Conservation (phyloP, 2,113 vertebrate species). For the Campylomormyrus tamandua region DNA sequence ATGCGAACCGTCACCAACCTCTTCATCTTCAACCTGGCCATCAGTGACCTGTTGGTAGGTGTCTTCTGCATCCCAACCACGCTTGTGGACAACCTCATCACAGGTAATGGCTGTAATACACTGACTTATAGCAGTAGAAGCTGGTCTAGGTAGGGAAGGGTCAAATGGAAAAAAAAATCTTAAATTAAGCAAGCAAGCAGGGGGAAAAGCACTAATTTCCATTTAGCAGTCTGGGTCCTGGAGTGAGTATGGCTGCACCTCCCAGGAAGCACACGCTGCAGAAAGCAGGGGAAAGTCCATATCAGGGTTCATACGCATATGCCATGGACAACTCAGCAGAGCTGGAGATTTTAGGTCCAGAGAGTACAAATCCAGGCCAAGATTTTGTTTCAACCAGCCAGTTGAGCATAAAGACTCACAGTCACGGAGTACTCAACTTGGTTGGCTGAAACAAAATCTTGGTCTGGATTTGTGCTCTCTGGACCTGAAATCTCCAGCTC, state of each 20-base stretch:
- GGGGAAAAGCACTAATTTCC: background rate
- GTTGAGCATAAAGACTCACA: too few relatives aligned
- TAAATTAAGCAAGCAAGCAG: background rate
- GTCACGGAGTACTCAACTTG: too few relatives aligned
- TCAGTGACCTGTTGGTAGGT: conserved; percentile 52
- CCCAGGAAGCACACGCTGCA: background rate
- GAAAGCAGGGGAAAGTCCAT: background rate
- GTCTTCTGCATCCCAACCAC: conserved; percentile 47
- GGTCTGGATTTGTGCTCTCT: too few relatives aligned
- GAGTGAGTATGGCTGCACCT: background rate
- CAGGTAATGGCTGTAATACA: conserved; percentile 34
- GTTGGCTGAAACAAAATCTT: too few relatives aligned
- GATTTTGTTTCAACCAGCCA: too few relatives aligned
- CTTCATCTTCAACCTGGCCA: conserved; percentile 52
- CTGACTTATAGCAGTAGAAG: background rate
- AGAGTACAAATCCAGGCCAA: too few relatives aligned
- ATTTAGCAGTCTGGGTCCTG: background rate
- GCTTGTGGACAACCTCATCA: conserved; percentile 42
- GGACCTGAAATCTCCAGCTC: too few relatives aligned
- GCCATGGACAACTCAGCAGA: background rate
- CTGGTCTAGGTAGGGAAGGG: background rate
- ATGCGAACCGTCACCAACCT: conserved; percentile 54
- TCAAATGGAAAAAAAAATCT: background rate
- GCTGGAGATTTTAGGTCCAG: background rate
- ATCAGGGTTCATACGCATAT: background rate